A percentile compares a stretch with the other conserved stretches of the same genome.
Conservation (phyloP, 2,888 invertebrate species). For the Hanleya hanleyi region DNA sequence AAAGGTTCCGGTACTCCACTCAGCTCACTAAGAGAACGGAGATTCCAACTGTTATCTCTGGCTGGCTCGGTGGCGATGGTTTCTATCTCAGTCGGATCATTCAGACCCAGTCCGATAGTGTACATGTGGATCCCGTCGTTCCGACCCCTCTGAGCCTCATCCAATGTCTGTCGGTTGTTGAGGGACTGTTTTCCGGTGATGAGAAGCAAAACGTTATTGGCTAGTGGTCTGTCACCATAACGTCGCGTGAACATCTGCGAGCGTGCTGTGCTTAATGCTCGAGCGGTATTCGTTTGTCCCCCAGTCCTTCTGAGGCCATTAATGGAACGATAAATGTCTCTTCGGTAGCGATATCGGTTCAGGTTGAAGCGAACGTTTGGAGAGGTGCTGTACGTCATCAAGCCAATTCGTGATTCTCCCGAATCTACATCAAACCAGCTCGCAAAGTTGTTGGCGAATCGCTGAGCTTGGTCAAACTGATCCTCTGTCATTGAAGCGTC, state of each 20-base stretch:
- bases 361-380: conserved; percentile 20
- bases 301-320: not conserved
- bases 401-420: conserved; percentile 55
- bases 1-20: not conserved
- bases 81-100: not conserved
- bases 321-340: not conserved
- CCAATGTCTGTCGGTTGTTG: not conserved
- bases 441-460: conserved; percentile 41
- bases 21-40: not conserved
- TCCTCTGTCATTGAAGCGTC: conserved; percentile 41
- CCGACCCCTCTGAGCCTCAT: not conserved
- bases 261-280: conserved; percentile 15
- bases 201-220: conserved; percentile 54
- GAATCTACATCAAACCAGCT: conserved; percentile 51
- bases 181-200: conserved; percentile 47
- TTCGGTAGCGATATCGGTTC: not conserved
- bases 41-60: not conserved
- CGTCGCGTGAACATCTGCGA: conserved; percentile 45
- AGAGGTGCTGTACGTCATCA: conserved; percentile 43
- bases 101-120: not conserved
- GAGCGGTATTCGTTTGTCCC: not conserved
- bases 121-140: not conserved
- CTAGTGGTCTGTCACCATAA: conserved; percentile 55
- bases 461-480: conserved; percentile 47
- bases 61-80: not conserved